Base-by-base conservation (phyloP, 2,113 vertebrate species). In the Cavia aperea region DNA sequence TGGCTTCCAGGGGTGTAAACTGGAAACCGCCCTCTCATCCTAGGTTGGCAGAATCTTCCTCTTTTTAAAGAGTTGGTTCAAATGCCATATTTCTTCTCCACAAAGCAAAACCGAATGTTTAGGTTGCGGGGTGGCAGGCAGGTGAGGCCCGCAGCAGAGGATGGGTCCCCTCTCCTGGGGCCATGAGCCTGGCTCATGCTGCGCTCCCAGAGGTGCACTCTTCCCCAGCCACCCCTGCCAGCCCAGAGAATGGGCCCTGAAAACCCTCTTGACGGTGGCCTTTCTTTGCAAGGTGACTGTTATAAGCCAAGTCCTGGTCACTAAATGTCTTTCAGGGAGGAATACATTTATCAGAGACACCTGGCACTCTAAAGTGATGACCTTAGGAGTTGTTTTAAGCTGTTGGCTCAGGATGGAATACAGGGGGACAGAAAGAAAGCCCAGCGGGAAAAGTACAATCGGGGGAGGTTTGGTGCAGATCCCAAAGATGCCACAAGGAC, bases 21-120 rank as follows among this genome's bases (percentile, higher is more conserved):
- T n/a, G 26, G 75, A 46, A 56, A 46, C 49, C 12, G 9, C 1
- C 58, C 39, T 29, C 36, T 31, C 39, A 49, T 43, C 29, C 39
- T 36, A 43, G n/a, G 6, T 9, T 7, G 0, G n/a, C 31, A 18
- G 36, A 63, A 83, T 49, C 21, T 1, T 56, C 11, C 16, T 2
- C 14, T 23, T 39, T 56, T 93, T 73, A 14, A 81, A 51, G 72
- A 58, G 58, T 18, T 1, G 7, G 5, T 10, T 65, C 56, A 4
- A 21, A 31, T 16, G 29, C 14, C n/a, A 8, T 36, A 73, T 51
- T 78, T 31, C 63, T 63, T 56, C 58, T 33, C n/a, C 4, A 4
- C 0, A 0, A 1, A 62, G 10, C 4, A 1, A 10, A 24, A 70
- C 7, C 56, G 29, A 16, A n/a, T 1, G 24, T n/a, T 5, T 5